Evolutionary conservation across 2,113 vertebrate genomes (phyloP).

Genomic region (Alligator mississippiensis): DNA sequence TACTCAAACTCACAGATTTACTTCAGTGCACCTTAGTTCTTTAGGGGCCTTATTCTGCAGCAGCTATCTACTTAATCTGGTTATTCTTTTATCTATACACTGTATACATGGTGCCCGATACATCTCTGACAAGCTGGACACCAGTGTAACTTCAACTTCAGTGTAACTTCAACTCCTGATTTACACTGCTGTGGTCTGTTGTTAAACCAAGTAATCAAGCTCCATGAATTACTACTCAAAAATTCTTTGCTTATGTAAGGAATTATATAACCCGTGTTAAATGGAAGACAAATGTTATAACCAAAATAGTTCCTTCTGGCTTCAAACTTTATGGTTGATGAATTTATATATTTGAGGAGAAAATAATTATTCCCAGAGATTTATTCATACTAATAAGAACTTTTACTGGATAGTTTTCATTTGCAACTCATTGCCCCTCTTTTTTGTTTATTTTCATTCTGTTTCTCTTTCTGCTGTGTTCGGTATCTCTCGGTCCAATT

Average conservation of each 20-base stretch:
- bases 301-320: not conserved
- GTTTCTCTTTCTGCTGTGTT: rapidly evolving
- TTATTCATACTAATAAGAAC: not conserved
- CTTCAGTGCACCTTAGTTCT: not conserved
- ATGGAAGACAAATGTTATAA: not conserved
- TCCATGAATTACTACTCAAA: not conserved
- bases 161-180: not conserved
- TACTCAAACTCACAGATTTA: not conserved
- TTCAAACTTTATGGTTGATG: not conserved
- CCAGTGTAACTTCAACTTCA: not conserved
- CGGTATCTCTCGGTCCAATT: not conserved
- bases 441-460: not conserved
- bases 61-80: not conserved
- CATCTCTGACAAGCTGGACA: not conserved
- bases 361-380: not conserved
- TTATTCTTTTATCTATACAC: not conserved
- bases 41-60: not conserved
- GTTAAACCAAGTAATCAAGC: not conserved
- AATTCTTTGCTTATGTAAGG: not conserved
- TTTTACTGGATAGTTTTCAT: not conserved
- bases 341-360: not conserved
- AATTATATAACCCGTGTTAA: not conserved
- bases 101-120: rapidly evolving
- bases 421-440: not conserved
- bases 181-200: not conserved